Conservation (phyloP, 2,113 vertebrate species). For the Gopherus evgoodei region DNA sequence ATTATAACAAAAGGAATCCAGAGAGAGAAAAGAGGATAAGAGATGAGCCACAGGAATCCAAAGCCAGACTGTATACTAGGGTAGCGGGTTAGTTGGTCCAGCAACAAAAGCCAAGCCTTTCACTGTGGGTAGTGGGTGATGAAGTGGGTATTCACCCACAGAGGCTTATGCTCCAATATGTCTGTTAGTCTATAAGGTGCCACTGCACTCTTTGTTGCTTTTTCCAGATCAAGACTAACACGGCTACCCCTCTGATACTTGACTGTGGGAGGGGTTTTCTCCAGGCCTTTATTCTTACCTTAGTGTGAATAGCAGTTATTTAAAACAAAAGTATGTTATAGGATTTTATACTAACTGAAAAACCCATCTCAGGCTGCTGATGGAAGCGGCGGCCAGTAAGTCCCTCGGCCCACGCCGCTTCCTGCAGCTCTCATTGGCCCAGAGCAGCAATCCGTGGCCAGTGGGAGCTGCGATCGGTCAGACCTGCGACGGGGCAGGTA, state of each 20-base stretch:
- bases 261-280: background rate
- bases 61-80: conserved; percentile 1
- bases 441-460: no score
- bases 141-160: no score
- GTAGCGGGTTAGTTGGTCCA: background rate
- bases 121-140: background rate
- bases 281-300: background rate
- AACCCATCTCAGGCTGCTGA: background rate
- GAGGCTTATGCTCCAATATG: no score
- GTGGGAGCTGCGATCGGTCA: no score
- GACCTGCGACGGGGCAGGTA: no score
- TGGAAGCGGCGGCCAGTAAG: no score
- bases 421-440: no score
- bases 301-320: background rate
- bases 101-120: background rate
- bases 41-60: background rate
- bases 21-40: conserved; percentile 19
- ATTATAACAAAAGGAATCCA: background rate
- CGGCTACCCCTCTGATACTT: no score
- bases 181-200: no score
- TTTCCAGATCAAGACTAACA: no score
- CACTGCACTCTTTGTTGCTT: no score
- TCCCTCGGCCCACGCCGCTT: no score
- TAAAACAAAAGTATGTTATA: background rate
- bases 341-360: background rate